Evolutionary conservation across 1,140 invertebrate species (phyloP), one percentile per base, ranked within the genome.

Genomic region (Brachionus koreanus): DNA sequence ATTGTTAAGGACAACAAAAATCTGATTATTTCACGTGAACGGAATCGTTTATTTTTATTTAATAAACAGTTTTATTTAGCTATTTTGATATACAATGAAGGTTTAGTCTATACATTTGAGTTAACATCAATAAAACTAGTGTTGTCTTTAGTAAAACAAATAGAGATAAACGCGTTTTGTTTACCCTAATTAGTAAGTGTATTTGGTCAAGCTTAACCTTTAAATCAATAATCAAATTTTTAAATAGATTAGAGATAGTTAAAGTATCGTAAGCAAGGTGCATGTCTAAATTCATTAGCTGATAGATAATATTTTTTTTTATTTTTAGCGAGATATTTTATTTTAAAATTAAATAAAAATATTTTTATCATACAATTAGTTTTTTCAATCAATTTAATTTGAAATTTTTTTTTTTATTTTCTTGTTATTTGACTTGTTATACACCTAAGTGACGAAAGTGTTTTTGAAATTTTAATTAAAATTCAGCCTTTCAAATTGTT

Each of bases 161-260:
- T 19, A 57, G 49, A 57, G 49, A 57, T 57, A 57, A 57, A 57
- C 49, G 49, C 49, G 49, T 57, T 57, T 57, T 57, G 49, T 57
- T 57, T 57, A 57, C 49, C 9, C 49, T 57, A 57, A 57, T 57
- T 57, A 57, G 49, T 16, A 9, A 57, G 49, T 57, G 49, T 23
- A 57, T 57, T 57, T 57, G 16, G 16, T 57, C 19, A 57, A 57
- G 49, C 49, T 23, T 57, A 57, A 57, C 16, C 49, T 57, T 16
- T 23, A 57, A 57, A 57, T 57, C 49, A 57, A 19, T 19, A 19
- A 57, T 57, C n/a, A 57, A n/a, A 57, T 19, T 57, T 23, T 57
- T 7, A 57, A 57, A 57, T 57, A 19, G n/a, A 57, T 49, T 49
- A 49, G 43, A 49, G 5, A n/a, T 49, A 5, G 12, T 13, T 5